Percentiles rank a stretch among this genome's conserved stretches.
These are phyloP conservation scores for Nudaria mundana DNA, from an alignment of 2,888 invertebrate species.

Conservation along the genomic window DNA sequence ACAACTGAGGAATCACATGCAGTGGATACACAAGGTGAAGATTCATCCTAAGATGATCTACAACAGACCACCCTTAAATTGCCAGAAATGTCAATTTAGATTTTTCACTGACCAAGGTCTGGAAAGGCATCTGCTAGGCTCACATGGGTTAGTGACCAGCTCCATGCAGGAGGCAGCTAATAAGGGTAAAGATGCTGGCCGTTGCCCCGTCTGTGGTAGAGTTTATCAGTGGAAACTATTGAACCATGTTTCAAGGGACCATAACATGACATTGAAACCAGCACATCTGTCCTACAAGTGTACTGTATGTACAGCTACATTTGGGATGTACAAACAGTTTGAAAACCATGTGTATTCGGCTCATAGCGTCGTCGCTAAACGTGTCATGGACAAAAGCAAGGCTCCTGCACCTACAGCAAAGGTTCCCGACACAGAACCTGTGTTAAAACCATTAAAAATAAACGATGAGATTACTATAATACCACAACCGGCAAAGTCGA, in stretches of 20 bases:
- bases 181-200: slow-evolving; percentile 95
- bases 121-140: slow-evolving; percentile 96
- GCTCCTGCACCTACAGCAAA: slow-evolving; percentile 52
- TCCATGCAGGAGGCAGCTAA: slow-evolving; percentile 98
- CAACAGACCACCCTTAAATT: slow-evolving; percentile 95
- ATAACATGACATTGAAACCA: slow-evolving; percentile 95
- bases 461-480: slow-evolving; percentile 96
- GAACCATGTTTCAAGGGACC: slow-evolving; percentile 95
- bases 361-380: slow-evolving; percentile 94
- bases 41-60: slow-evolving; percentile 98
- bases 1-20: slow-evolving; percentile 97
- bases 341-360: slow-evolving; percentile 97
- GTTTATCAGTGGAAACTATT: slow-evolving; percentile 91
- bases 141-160: slow-evolving; percentile 96
- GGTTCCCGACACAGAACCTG: slow-evolving; percentile 76
- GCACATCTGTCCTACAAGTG: slow-evolving; percentile 97
- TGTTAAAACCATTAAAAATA: slow-evolving; percentile 92
- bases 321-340: slow-evolving; percentile 97
- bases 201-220: slow-evolving; percentile 97
- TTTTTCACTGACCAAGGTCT: slow-evolving; percentile 99
- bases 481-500: slow-evolving; percentile 88
- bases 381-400: slow-evolving; percentile 90
- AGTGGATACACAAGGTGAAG: slow-evolving; percentile 98
- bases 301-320: slow-evolving; percentile 96
- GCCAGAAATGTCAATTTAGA: slow-evolving; percentile 96